phyloP scores from a whole-genome alignment of 2,797 vertebrate genomes.

The Echeneis naucrates region DNA sequence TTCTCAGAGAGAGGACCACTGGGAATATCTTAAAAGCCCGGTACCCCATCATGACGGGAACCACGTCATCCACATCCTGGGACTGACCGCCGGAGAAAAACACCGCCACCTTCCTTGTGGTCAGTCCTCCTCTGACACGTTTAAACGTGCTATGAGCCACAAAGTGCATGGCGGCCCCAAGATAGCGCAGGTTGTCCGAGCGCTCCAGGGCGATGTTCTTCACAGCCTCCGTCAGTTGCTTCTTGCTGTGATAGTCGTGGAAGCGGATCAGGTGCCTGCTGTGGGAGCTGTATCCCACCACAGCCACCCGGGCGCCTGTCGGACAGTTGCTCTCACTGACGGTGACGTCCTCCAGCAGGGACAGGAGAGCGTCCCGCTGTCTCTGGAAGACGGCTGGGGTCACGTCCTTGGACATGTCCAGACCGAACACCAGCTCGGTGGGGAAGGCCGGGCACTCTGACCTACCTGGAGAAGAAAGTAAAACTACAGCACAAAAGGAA shows the following conservation, averaged over 20 bases:
- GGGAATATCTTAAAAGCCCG: slow-evolving; percentile 82
- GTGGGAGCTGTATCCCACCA: slow-evolving; percentile 84
- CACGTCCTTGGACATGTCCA: slow-evolving; percentile 89
- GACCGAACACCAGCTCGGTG: slow-evolving; percentile 89
- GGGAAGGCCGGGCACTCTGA: slow-evolving; percentile 85
- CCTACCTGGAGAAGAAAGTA: too few relatives aligned
- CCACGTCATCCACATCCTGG: slow-evolving; percentile 67
- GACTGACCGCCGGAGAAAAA: slow-evolving; percentile 84
- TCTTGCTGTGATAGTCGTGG: slow-evolving; percentile 82
- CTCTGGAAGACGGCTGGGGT: slow-evolving; percentile 79
- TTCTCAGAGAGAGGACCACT: slow-evolving; percentile 82
- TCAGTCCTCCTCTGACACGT: slow-evolving; percentile 80
- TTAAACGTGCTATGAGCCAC: slow-evolving; percentile 90
- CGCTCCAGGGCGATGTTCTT: slow-evolving; percentile 80
- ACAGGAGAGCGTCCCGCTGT: slow-evolving; percentile 82
- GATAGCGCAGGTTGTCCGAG: slow-evolving; percentile 77
- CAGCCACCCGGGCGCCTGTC: slow-evolving; percentile 84
- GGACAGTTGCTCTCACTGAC: slow-evolving; percentile 91
- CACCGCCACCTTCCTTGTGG: slow-evolving; percentile 88
- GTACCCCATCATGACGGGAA: slow-evolving; percentile 86
- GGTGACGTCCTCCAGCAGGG: slow-evolving; percentile 84
- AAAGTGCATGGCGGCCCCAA: slow-evolving; percentile 88
- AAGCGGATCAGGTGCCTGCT: slow-evolving; percentile 88
- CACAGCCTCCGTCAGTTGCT: slow-evolving; percentile 79
- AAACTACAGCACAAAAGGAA: too few relatives aligned